These are phyloP conservation scores for Eurypyga helias DNA, from an alignment of 2,113 vertebrate genomes.

Conservation along the genomic window DNA sequence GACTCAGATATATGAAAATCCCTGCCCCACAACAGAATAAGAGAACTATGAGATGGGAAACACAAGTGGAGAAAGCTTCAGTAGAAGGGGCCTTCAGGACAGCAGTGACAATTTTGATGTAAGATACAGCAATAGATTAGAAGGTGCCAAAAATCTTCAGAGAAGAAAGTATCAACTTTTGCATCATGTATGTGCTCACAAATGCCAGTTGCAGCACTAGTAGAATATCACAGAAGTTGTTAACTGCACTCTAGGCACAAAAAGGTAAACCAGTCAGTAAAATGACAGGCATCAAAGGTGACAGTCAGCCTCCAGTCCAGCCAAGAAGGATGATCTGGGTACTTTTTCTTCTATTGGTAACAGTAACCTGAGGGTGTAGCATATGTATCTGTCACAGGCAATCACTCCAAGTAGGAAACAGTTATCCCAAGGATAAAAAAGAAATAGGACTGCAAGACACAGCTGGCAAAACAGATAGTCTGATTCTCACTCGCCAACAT, in stretches of 20 bases:
- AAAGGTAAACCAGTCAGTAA: not conserved
- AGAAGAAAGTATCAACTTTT: not conserved
- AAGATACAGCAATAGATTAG: not conserved
- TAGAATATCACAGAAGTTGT: not conserved
- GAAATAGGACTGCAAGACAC: not conserved
- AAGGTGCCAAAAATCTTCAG: not conserved
- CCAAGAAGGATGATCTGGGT: not conserved
- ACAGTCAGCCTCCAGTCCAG: not conserved
- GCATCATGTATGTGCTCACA: not conserved
- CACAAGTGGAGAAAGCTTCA: not conserved
- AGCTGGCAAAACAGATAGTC: not conserved
- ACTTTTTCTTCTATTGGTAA: not conserved
- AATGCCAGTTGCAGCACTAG: not conserved
- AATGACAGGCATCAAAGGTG: not conserved
- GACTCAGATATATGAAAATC: not conserved
- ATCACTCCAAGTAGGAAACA: not conserved
- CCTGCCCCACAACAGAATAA: not conserved
- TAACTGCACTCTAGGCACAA: not conserved
- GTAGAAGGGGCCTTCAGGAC: not conserved
- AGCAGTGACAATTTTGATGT: not conserved
- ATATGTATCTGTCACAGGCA: not conserved
- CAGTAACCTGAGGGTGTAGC: not conserved
- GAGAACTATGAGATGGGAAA: not conserved
- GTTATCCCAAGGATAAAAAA: not conserved
- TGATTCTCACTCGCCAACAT: not conserved